These are phyloP conservation scores for Heteromormyrus szaboi DNA, from an alignment of 2,797 vertebrate genomes.

Conservation along the genomic window DNA sequence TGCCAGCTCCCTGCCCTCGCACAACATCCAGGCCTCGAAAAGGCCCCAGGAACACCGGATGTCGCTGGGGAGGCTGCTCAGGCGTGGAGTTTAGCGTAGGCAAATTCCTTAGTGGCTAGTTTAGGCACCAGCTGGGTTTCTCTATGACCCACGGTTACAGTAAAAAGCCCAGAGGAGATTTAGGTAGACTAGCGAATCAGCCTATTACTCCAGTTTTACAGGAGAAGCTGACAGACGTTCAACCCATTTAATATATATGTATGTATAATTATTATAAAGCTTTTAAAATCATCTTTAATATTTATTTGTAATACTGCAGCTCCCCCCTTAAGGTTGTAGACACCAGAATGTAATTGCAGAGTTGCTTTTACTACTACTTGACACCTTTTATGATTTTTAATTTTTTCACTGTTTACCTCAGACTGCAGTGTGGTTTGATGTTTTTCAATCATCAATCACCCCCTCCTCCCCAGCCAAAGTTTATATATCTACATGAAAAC, in stretches of 20 bases:
- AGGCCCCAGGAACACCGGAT: background rate
- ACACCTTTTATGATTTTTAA: conserved; percentile 2
- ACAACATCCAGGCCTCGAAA: background rate
- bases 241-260: conserved; percentile 69
- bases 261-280: conserved; percentile 60
- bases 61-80: conserved; percentile 37
- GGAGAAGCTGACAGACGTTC: conserved; percentile 61
- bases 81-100: conserved; percentile 44
- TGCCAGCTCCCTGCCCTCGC: conserved; percentile 42
- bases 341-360: conserved; percentile 31
- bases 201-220: conserved; percentile 68
- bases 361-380: conserved; percentile 24
- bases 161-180: conserved; percentile 47
- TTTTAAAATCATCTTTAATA: conserved; percentile 57
- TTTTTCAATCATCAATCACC: conserved; percentile 46
- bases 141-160: background rate
- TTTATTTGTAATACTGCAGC: conserved; percentile 63
- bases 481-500: conserved; percentile 46
- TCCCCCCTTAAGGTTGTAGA: conserved; percentile 41
- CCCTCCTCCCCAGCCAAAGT: background rate
- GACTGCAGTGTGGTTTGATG: conserved; percentile 25
- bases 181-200: conserved; percentile 60
- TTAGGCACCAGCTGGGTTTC: conserved; percentile 40
- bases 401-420: conserved; percentile 29
- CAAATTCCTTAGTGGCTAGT: conserved; percentile 52